Evolutionary conservation across 2,888 invertebrate genomes (phyloP).

Genomic region (Dastarcus helophoroides): DNA sequence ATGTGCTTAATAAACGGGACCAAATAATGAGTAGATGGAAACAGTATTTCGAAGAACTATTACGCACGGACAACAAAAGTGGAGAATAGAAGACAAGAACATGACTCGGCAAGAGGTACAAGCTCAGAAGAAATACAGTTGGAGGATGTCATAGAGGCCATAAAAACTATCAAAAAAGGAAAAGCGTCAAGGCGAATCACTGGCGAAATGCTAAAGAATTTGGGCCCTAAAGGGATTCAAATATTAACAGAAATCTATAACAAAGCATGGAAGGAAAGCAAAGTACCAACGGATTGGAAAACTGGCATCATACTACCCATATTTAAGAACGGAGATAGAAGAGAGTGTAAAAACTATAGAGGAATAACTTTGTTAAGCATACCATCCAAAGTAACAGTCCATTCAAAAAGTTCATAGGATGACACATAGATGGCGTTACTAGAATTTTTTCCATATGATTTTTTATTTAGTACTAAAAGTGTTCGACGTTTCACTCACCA

Average conservation of each 20-base stretch:
- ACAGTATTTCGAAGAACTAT: too few relatives aligned
- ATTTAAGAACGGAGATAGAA: slow-evolving; percentile 3
- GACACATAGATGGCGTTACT: too few relatives aligned
- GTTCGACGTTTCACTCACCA: too few relatives aligned
- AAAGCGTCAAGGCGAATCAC: slow-evolving; percentile 1
- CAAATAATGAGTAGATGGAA: too few relatives aligned
- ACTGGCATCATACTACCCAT: neutral
- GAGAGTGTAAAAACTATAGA: slow-evolving; percentile 4
- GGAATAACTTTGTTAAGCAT: slow-evolving; percentile 1
- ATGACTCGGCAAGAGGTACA: too few relatives aligned
- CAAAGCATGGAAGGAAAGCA: slow-evolving; percentile 1
- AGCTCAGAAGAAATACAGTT: slow-evolving; percentile 2
- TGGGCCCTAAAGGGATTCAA: neutral
- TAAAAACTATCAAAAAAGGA: slow-evolving; percentile 2
- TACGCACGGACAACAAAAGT: too few relatives aligned
- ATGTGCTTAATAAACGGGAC: too few relatives aligned
- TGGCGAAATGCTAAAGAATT: neutral
- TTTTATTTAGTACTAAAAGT: too few relatives aligned
- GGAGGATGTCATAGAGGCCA: slow-evolving; percentile 1
- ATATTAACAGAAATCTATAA: slow-evolving; percentile 3
- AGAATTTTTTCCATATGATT: too few relatives aligned
- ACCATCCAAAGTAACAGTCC: slow-evolving; percentile 1
- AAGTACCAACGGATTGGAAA: slow-evolving; percentile 2
- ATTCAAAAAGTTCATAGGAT: too few relatives aligned
- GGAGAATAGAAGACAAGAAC: too few relatives aligned